Base-by-base conservation (phyloP, 2,113 vertebrate species). In the Cavia aperea region DNA sequence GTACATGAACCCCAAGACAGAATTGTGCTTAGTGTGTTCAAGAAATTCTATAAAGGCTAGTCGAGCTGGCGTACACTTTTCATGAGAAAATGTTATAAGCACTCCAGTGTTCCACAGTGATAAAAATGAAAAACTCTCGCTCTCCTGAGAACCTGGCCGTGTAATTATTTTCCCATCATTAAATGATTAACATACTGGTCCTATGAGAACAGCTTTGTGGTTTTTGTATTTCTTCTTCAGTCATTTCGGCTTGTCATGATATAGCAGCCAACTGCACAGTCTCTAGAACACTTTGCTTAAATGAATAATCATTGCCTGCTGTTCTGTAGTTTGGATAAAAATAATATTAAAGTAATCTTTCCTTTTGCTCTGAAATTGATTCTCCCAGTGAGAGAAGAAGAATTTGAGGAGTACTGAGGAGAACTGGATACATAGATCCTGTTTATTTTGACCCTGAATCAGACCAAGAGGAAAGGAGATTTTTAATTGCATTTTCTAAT, bases 331-430 rank as follows among this genome's bases (percentile, higher is more conserved):
- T 49, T 72, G 54, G 84, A 73, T 81, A 81, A 63, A 81, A 79
- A 51, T 46, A 49, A 11, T 87, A 72, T 23, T 79, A 77, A 31
- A 23, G 24, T 60, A 58, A 49, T 56, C 43, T 62, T 89, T 84
- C 39, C 60, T 46, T 33, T 83, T 43, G 70, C 75, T 84, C 73
- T 93, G 81, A 49, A 75, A 51, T 58, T 12, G 23, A 49, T 60
- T 91, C 31, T 90, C 91, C 79, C 63, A 54, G 14, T 24, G 92
- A 82, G 77, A 68, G 51, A 92, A 92, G 62, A 89, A 84, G 78
- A 93, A 94, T 93, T 88, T 92, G 82, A 90, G 66, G 60, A 72
- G 66, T 33, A 23, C 54, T 24, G 36, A 81, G 33, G 51, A 83
- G 83, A 93, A 83, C 18, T 58, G 46, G 58, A 46, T 79, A 21